Percentiles rank a stretch among this genome's conserved stretches.
Conservation (phyloP, 2,888 invertebrate genomes). For the Andrena camellia region DNA sequence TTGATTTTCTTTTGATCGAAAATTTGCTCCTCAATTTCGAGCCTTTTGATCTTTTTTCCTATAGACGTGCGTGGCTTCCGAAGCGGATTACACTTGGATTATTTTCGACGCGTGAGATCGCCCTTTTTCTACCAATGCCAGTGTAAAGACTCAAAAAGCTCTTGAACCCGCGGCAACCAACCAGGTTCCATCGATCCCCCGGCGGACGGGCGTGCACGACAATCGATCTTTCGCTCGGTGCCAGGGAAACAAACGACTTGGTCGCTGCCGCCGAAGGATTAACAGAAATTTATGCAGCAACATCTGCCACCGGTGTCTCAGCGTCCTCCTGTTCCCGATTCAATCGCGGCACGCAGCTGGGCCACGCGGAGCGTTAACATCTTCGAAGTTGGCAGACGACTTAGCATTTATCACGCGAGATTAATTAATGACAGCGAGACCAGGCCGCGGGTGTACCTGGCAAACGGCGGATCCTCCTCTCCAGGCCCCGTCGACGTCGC, state of each 20-base stretch:
- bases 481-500: not conserved
- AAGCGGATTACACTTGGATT: not conserved
- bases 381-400: slow-evolving; percentile 79
- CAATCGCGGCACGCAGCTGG: slow-evolving; percentile 69
- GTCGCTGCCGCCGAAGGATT: slow-evolving; percentile 62
- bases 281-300: slow-evolving; percentile 71
- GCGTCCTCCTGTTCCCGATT: slow-evolving; percentile 62
- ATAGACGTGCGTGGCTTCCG: not conserved
- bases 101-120: not conserved
- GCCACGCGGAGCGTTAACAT: slow-evolving; percentile 70
- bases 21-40: not conserved
- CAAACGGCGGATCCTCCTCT: slow-evolving; percentile 26
- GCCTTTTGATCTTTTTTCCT: not conserved
- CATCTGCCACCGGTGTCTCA: slow-evolving; percentile 67
- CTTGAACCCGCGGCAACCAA: not conserved
- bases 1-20: not conserved
- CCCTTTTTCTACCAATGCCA: not conserved
- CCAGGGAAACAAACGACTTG: slow-evolving; percentile 44
- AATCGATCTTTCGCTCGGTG: slow-evolving; percentile 51
- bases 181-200: slow-evolving; percentile 18
- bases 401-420: slow-evolving; percentile 82
- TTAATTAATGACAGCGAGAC: slow-evolving; percentile 79
- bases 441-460: slow-evolving; percentile 64
- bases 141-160: not conserved
- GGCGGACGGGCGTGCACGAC: not conserved